phyloP scores from a whole-genome alignment of 1,140 invertebrate genomes.

The Archivesica marissinica region DNA sequence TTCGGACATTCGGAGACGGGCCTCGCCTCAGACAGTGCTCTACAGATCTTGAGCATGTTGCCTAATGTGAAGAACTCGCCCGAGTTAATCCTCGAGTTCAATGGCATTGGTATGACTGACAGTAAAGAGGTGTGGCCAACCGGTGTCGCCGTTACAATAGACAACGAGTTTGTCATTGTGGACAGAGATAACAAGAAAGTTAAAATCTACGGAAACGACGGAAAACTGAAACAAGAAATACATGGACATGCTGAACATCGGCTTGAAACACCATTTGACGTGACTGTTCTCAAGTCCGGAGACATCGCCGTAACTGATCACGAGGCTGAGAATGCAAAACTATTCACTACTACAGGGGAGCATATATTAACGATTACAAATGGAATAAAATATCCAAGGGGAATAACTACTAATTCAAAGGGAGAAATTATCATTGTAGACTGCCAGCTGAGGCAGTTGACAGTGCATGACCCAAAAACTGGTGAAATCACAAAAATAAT shows the following conservation, averaged over 20 bases:
- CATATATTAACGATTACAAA: conserved; percentile 71
- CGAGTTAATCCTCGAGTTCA: conserved; percentile 66
- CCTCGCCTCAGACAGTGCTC: conserved; percentile 35
- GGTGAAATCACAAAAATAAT: conserved; percentile 73
- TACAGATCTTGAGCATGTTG: conserved; percentile 69
- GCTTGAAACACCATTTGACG: conserved; percentile 78
- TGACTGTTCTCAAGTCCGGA: conserved; percentile 74
- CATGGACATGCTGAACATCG: conserved; percentile 68
- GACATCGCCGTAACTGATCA: conserved; percentile 80
- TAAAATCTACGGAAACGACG: conserved; percentile 75
- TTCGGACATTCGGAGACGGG: conserved; percentile 64
- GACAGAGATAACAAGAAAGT: conserved; percentile 80
- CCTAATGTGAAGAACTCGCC: conserved; percentile 69
- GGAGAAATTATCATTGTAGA: conserved; percentile 80
- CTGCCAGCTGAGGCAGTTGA: conserved; percentile 70
- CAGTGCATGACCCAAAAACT: conserved; percentile 73
- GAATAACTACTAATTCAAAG: conserved; percentile 74
- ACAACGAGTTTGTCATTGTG: conserved; percentile 72
- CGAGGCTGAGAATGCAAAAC: conserved; percentile 77
- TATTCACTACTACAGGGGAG: conserved; percentile 74
- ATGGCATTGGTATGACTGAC: conserved; percentile 65
- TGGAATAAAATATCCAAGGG: conserved; percentile 79
- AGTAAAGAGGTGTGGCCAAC: conserved; percentile 79
- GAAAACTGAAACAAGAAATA: conserved; percentile 68
- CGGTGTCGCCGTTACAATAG: conserved; percentile 70